phyloP scores from a whole-genome alignment of 1,140 invertebrate species.

The Dendrolimus punctatus region DNA sequence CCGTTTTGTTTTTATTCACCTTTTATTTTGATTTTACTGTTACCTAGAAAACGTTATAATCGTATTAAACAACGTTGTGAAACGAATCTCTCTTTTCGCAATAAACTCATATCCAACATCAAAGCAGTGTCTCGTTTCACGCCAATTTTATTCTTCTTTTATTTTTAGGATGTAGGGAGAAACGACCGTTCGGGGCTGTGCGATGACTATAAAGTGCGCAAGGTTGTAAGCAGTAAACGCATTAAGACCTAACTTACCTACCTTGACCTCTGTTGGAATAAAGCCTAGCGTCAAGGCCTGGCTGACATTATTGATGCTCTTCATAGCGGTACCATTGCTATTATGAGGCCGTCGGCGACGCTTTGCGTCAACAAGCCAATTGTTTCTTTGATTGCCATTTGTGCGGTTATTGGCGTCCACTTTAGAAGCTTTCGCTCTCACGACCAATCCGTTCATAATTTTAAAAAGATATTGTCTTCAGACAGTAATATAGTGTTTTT shows the following conservation, averaged over 20 bases:
- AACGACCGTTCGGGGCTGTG: conserved; percentile 20
- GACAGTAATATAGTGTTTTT: no score
- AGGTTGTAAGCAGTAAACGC: conserved; percentile 35
- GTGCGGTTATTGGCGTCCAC: conserved; percentile 9
- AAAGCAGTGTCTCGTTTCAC: conserved; percentile 22
- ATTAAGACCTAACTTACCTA: conserved; percentile 30
- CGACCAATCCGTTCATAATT: neutral
- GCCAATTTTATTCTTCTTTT: conserved; percentile 24
- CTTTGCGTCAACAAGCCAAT: conserved; percentile 28
- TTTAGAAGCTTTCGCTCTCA: conserved; percentile 25
- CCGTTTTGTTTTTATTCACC: neutral
- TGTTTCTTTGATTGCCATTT: conserved; percentile 20
- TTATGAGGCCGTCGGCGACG: conserved; percentile 8
- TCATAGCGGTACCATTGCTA: conserved; percentile 23
- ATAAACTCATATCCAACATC: conserved; percentile 16
- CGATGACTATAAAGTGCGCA: conserved; percentile 43
- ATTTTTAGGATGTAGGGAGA: conserved; percentile 30
- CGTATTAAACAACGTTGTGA: neutral
- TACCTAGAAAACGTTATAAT: neutral
- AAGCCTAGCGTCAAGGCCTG: conserved; percentile 34
- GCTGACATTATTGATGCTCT: conserved; percentile 29
- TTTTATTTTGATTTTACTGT: neutral
- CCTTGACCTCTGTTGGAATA: conserved; percentile 41
- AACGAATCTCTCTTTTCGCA: neutral
- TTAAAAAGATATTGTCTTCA: neutral